Conservation (phyloP, 2,888 invertebrate species). For the Mallateleia sp. region DNA sequence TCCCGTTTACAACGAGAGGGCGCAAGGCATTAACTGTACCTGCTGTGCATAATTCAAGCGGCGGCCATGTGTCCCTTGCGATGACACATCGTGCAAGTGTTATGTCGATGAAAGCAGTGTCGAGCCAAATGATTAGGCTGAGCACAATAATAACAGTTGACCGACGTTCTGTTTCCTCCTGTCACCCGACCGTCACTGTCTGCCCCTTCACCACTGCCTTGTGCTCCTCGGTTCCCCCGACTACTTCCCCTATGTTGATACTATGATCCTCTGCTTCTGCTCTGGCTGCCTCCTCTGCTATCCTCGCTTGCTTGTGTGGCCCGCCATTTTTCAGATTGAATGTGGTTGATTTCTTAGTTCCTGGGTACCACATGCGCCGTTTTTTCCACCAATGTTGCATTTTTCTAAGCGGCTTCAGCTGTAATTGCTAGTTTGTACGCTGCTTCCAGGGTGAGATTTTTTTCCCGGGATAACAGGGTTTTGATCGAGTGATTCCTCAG, state of each 20-base stretch:
- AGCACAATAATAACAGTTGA: constrained; percentile 28
- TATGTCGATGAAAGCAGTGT: constrained; percentile 24
- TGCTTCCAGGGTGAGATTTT: constrained; percentile 4
- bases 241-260: not conserved
- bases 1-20: too few relatives aligned
- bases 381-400: constrained; percentile 17
- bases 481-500: constrained; percentile 27
- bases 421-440: constrained; percentile 25
- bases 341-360: too few relatives aligned
- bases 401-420: constrained; percentile 37
- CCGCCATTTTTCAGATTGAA: not conserved
- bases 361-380: not conserved
- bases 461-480: constrained; percentile 22
- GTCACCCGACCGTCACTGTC: not conserved
- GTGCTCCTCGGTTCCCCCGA: not conserved
- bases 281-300: not conserved
- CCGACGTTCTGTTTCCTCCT: not conserved
- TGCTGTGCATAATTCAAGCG: too few relatives aligned
- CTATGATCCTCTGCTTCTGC: not conserved
- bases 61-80: too few relatives aligned
- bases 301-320: not conserved
- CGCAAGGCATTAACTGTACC: too few relatives aligned
- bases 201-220: not conserved
- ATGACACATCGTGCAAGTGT: constrained; percentile 10
- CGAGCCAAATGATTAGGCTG: constrained; percentile 19